phyloP scores from a whole-genome alignment of 2,797 vertebrate species.

The Brachyalestes nurse region DNA sequence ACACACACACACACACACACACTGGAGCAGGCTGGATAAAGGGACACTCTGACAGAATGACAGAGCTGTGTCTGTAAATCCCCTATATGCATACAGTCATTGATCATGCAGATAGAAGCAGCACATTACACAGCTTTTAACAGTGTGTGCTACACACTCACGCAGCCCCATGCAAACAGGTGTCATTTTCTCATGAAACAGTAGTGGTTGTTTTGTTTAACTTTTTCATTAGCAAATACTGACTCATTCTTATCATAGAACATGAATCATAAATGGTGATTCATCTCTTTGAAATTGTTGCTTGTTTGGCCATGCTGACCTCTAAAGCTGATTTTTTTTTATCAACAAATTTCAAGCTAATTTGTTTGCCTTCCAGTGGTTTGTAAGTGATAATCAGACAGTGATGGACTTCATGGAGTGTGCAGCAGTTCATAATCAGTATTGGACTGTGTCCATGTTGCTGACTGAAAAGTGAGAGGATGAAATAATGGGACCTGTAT shows the following conservation, averaged over 20 bases:
- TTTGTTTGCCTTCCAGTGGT: background rate
- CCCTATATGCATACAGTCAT: background rate
- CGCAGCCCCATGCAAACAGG: background rate
- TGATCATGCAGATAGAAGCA: background rate
- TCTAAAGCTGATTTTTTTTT: background rate
- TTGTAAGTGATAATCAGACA: background rate
- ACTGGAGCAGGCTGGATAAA: background rate
- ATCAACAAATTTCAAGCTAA: background rate
- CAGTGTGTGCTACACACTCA: background rate
- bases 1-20: background rate
- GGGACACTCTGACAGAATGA: background rate
- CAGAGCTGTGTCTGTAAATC: background rate
- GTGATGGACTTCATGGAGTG: background rate
- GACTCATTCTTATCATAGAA: too few relatives aligned
- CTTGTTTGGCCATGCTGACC: background rate
- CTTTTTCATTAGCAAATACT: background rate
- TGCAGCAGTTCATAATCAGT: background rate
- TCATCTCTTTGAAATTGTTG: too few relatives aligned
- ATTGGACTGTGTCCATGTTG: background rate
- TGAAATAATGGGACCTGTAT: background rate
- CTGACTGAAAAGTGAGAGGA: background rate
- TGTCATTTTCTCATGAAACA: background rate
- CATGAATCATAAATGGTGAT: background rate
- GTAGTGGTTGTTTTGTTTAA: background rate
- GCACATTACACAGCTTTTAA: background rate